Percentiles rank a stretch among this genome's conserved stretches.
Evolutionary conservation across 2,797 vertebrate species (phyloP).

Genomic region (Syngnathus acus): DNA sequence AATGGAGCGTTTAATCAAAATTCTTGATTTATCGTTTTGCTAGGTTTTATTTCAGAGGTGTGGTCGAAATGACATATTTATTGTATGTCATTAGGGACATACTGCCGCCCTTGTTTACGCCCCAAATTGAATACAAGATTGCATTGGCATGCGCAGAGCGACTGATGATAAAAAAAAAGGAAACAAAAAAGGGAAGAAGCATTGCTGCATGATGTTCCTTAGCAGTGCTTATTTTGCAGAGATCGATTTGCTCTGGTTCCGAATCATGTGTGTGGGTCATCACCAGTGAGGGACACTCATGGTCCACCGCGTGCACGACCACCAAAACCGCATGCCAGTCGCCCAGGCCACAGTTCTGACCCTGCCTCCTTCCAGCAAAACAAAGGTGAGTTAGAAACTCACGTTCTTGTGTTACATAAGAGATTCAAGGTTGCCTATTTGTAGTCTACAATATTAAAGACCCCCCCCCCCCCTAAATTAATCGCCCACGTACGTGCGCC

Average conservation of each 20-base stretch:
- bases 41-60: background rate
- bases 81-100: background rate
- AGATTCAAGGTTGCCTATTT: background rate
- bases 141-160: background rate
- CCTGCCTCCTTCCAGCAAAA: conserved; percentile 53
- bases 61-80: background rate
- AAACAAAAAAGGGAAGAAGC: background rate
- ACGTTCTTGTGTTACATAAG: background rate
- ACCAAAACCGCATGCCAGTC: conserved; percentile 59
- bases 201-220: background rate
- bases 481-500: no score
- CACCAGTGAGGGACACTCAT: conserved; percentile 60
- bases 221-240: background rate
- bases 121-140: background rate
- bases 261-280: background rate
- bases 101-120: background rate
- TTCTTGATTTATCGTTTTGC: background rate
- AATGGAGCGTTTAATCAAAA: background rate
- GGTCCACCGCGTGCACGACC: conserved; percentile 82
- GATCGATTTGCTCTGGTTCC: background rate
- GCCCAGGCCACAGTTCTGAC: conserved; percentile 70
- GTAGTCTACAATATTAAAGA: no score
- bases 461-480: no score
- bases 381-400: conserved; percentile 69
- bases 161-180: background rate